Conservation (phyloP, 2,888 invertebrate species). For the Ormyrus pomaceus region DNA sequence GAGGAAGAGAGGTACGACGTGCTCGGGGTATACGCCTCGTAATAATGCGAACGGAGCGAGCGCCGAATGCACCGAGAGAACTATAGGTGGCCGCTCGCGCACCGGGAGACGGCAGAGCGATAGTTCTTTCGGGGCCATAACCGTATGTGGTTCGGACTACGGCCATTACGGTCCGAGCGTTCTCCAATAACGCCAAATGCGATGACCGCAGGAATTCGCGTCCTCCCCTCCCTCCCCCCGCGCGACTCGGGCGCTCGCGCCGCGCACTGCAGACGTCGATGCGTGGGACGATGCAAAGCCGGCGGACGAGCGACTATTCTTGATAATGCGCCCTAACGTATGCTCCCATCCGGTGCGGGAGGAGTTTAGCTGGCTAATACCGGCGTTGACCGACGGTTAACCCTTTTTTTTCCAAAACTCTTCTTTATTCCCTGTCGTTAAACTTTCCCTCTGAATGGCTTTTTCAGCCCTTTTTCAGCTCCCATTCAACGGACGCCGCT, state of each 20-base stretch:
- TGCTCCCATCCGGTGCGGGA: conserved; percentile 45
- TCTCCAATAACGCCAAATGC: conserved; percentile 72
- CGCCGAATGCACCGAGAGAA: conserved; percentile 28
- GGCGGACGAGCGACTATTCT: conserved; percentile 26
- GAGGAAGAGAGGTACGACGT: conserved; percentile 37
- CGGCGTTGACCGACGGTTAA: conserved; percentile 25
- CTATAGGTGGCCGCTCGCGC: conserved; percentile 35
- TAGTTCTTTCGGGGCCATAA: conserved; percentile 70
- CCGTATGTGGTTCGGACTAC: conserved; percentile 69
- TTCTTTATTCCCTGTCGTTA: conserved; percentile 27
- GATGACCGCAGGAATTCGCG: conserved; percentile 54
- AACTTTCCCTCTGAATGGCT: conserved; percentile 13
- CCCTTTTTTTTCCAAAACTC: conserved; percentile 32
- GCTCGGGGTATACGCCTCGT: conserved; percentile 31
- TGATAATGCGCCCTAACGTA: conserved; percentile 47
- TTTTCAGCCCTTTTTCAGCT: neutral
- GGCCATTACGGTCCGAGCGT: conserved; percentile 70
- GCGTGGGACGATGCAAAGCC: conserved; percentile 48
- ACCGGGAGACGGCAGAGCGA: conserved; percentile 42
- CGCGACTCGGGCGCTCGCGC: too few relatives aligned
- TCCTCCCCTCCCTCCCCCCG: neutral
- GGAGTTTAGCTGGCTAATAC: neutral
- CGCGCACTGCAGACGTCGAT: conserved; percentile 28
- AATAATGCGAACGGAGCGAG: conserved; percentile 24
- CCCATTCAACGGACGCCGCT: conserved; percentile 5